Evolutionary conservation across 2,797 vertebrate species (phyloP), one percentile per base, ranked within the genome.

Genomic region (Phaenicophaeus curvirostris): DNA sequence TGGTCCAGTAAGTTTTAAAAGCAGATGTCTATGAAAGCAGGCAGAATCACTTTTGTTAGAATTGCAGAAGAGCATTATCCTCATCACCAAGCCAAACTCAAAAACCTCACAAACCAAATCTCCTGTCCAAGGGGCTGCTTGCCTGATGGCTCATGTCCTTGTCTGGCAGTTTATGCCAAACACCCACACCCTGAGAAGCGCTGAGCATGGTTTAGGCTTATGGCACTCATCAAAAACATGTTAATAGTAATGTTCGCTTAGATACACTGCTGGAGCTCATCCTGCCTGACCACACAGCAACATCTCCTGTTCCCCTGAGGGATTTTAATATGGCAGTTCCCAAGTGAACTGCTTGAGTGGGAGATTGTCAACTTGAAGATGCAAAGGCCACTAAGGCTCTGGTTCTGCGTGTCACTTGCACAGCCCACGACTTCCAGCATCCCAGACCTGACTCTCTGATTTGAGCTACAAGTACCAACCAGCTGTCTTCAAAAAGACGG

Each of bases 131-230:
- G 30, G 30, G 2, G 5, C 37, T 48, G 31, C 23, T 54, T 39
- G 57, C 39, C 42, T 5, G 17, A 44, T 33, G 78, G 31, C 10
- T 79, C 58, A 33, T 27, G 33, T 42, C 53, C 46, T 85, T 59
- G 9, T 25, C 39, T 42, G 50, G 46, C 67, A 69, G 37, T 33
- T 69, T 50, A 21, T 1, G 0, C 20, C 78, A 58, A 89, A 76
- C 37, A 19, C n/a, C 69, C 6, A 11, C 9, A 16, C 72, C 72
- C 28, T 16, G 44, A 67, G 57, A 80, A 1, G 8, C 0, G 1
- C 30, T 46, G 42, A 17, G 9, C 24, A 90, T 5, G 31, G 55
- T 25, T 13, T 25, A 87, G 62, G 54, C 21, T 63, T 58, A 50
- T 1, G 46, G 58, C 27, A 67, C 28, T 84, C 42, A 68, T 78